Conservation (phyloP, 2,888 invertebrate species). For the Pristionchus exspectatus region DNA sequence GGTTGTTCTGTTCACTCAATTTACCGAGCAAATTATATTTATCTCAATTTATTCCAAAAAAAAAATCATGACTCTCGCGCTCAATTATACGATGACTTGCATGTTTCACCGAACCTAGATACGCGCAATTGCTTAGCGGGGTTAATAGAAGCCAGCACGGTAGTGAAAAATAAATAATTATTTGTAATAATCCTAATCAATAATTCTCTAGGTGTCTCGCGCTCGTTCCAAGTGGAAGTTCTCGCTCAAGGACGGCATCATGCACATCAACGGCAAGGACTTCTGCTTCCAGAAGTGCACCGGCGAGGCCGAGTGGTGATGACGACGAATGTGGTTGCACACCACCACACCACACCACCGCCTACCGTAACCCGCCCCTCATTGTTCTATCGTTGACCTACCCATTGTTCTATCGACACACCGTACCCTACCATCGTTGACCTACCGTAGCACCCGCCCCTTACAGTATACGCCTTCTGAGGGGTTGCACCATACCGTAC, state of each 20-base stretch:
- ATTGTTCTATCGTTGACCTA: neutral
- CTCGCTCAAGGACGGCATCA: slow-evolving; percentile 98
- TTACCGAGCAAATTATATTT: no score
- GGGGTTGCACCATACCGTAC: neutral
- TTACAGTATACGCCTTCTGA: neutral
- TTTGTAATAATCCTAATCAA: no score
- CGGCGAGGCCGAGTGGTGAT: slow-evolving; percentile 98
- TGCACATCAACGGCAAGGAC: slow-evolving; percentile 98
- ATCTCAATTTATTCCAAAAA: no score
- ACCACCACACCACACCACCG: slow-evolving; percentile 14
- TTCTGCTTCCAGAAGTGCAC: slow-evolving; percentile 98
- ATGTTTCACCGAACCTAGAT: no score
- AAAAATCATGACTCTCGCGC: no score
- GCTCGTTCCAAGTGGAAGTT: slow-evolving; percentile 99
- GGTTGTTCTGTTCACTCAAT: slow-evolving; percentile 60
- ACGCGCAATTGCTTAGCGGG: no score
- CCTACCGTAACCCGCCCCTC: neutral
- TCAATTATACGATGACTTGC: no score
- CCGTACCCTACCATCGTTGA: neutral
- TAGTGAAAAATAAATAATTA: no score
- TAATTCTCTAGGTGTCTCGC: slow-evolving; percentile 88
- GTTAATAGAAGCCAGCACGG: no score
- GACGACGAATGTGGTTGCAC: neutral
- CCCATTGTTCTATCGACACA: neutral
- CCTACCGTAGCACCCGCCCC: neutral